Evolutionary conservation across 2,888 invertebrate genomes (phyloP).

Genomic region (Eurois occulta): DNA sequence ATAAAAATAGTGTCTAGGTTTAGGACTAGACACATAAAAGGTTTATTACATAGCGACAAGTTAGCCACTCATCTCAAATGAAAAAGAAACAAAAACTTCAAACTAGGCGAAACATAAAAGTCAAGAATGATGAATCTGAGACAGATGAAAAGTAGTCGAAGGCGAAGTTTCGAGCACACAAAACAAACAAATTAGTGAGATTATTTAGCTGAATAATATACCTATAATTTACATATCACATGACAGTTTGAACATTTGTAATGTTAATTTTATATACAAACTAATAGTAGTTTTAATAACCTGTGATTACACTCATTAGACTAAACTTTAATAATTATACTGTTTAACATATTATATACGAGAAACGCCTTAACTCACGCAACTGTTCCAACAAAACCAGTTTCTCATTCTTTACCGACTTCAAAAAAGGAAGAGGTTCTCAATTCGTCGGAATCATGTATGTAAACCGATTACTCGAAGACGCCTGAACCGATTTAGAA

Average conservation of each 20-base stretch:
- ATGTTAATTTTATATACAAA: conserved; percentile 31
- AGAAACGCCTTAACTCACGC: not conserved
- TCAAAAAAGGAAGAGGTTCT: no score
- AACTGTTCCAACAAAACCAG: not conserved
- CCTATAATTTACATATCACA: conserved; percentile 12
- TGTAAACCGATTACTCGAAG: no score
- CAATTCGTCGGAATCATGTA: no score
- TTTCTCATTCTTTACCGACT: no score
- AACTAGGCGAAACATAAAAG: not conserved
- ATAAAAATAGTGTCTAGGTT: not conserved
- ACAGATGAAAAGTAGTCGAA: no score
- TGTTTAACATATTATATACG: not conserved
- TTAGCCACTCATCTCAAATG: not conserved
- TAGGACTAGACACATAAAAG: conserved; percentile 4
- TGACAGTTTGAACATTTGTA: conserved; percentile 21
- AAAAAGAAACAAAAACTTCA: conserved; percentile 3
- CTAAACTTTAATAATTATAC: not conserved
- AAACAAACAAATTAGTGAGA: conserved; percentile 16
- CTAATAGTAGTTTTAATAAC: conserved; percentile 19
- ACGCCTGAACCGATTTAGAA: no score
- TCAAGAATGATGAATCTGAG: not conserved
- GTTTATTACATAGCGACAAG: conserved; percentile 18
- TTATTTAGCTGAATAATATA: conserved; percentile 1
- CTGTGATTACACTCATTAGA: not conserved
- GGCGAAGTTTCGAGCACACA: not conserved